Conservation (phyloP, 2,888 invertebrate species). For the Synanthedon tipuliformis region DNA sequence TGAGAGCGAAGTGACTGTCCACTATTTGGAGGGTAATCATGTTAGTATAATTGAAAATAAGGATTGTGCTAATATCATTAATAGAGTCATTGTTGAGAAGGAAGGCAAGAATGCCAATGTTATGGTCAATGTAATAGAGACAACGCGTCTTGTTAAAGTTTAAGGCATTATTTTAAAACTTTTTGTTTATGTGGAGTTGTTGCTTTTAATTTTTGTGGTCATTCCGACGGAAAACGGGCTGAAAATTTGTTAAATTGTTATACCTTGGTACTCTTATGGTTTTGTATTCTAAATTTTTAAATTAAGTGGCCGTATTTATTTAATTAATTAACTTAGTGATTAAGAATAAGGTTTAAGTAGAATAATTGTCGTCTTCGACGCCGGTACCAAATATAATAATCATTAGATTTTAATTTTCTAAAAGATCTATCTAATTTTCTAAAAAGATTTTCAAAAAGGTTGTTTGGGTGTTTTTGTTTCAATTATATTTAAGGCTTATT, state of each 20-base stretch:
- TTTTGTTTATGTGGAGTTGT: neutral
- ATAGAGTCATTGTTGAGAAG: slow-evolving; percentile 38
- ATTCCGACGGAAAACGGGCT: neutral
- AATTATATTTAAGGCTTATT: neutral
- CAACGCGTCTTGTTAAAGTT: slow-evolving; percentile 28
- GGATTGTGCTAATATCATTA: slow-evolving; percentile 73
- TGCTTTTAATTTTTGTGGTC: neutral
- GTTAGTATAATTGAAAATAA: slow-evolving; percentile 75
- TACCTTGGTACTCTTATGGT: neutral
- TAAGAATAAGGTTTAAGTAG: neutral
- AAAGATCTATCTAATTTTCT: too few relatives aligned
- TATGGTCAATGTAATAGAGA: slow-evolving; percentile 49
- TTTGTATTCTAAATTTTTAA: slow-evolving; percentile 1
- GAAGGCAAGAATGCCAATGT: slow-evolving; percentile 31
- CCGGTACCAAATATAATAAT: slow-evolving; percentile 62
- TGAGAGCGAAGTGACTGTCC: slow-evolving; percentile 67
- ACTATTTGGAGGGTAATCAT: slow-evolving; percentile 80
- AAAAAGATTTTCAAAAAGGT: neutral
- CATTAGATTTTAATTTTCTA: slow-evolving; percentile 23
- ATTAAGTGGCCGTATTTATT: slow-evolving; percentile 29
- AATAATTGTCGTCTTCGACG: slow-evolving; percentile 21
- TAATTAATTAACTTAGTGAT: neutral
- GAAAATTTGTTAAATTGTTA: neutral
- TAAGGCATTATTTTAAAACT: neutral
- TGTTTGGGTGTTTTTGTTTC: neutral